phyloP scores from a whole-genome alignment of 2,888 invertebrate species.

The Lamellibrachia columna region DNA sequence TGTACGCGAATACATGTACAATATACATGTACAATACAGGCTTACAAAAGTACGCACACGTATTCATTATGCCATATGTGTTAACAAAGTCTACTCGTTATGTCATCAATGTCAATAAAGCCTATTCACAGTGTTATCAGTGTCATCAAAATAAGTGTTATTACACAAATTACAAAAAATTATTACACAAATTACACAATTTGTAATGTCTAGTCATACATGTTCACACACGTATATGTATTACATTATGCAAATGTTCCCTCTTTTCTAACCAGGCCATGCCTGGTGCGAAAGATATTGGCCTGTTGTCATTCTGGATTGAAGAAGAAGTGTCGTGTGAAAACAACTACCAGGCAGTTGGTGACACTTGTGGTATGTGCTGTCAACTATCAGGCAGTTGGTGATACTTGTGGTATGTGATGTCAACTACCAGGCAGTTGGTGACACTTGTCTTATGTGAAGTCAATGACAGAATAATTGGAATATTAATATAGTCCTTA shows the following conservation, averaged over 20 bases:
- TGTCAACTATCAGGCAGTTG: too few species aligned
- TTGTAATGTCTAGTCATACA: neutral
- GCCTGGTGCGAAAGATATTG: conserved; percentile 20
- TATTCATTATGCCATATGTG: neutral
- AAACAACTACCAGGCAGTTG: conserved; percentile 12
- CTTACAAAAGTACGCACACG: too few species aligned
- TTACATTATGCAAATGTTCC: neutral
- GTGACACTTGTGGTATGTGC: too few species aligned
- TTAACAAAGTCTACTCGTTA: neutral
- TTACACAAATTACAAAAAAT: neutral
- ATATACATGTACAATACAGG: too few species aligned
- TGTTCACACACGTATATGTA: neutral
- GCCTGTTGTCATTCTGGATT: conserved; percentile 20
- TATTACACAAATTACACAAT: neutral
- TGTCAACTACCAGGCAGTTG: neutral
- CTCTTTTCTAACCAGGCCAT: neutral
- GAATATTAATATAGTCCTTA: too few species aligned
- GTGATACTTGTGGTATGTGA: neutral
- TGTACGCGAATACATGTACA: too few species aligned
- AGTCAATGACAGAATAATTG: neutral
- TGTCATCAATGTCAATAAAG: conserved; percentile 19
- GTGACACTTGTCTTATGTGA: neutral
- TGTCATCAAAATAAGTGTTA: neutral
- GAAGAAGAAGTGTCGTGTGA: conserved; percentile 19
- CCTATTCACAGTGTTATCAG: neutral